Base-by-base conservation (phyloP, 2,888 invertebrate species). In the Clitarchus hookeri region DNA sequence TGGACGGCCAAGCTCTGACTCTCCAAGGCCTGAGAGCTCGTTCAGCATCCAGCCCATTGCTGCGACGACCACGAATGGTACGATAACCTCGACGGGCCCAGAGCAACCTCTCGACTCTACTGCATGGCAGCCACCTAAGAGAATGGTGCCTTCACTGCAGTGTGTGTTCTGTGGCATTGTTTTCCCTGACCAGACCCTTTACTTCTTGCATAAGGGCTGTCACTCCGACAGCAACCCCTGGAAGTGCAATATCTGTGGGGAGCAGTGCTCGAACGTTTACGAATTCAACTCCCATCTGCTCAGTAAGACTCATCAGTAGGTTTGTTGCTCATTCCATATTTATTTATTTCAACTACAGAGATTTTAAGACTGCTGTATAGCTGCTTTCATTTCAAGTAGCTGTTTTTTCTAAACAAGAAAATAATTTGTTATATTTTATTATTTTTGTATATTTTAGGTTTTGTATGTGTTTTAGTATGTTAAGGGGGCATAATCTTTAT, bases 231-330 rank as follows among this genome's bases (percentile, higher is more conserved):
- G 97, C 89, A 98, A 98, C 92, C 98, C 99, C 0, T 99, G 96
- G 96, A 98, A 98, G 92, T 98, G 98, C 92, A 99, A 99, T 93
- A 97, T 99, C 89, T 99, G 99, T 92, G 98, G 98, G 84, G 97
- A 98, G 91, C 96, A 97, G 91, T 98, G 98, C 92, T 96, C 96
- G 92, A 98, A 98, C 91, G 96, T 98, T 86, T 98, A 98, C 92
- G 98, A 98, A 92, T 99, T 99, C 93, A 98, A 98, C 93, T 97
- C 98, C 89, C 98, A 98, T 94, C 94, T 98, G 91, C 93, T 98
- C 89, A 98, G 98, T 92, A 97, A 97, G 92, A 97, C 97, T 92
- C 98, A 98, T 92, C 97, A 98, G 94, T 95, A 93, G 79, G 23
- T n/a, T 65, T 19, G 6, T 65, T n/a, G n/a, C 65, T 65, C 65